Conservation (phyloP, 2,113 vertebrate species). For the Oncorhynchus nerka region DNA sequence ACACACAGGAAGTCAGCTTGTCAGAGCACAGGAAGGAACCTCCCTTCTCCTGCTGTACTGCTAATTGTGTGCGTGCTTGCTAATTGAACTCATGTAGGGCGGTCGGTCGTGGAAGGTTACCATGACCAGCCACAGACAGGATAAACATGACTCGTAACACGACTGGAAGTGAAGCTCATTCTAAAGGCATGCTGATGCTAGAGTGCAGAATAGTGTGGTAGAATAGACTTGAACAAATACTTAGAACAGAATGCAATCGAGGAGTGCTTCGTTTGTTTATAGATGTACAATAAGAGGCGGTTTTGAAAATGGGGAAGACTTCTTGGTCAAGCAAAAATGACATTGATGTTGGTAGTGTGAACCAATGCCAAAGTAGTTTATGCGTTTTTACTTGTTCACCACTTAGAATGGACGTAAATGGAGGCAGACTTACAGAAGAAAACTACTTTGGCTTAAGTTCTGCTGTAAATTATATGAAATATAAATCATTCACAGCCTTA, state of each 20-base stretch:
- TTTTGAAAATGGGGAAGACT: too few species aligned
- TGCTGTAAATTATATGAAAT: too few species aligned
- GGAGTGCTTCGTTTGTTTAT: too few species aligned
- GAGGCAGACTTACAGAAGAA: too few species aligned
- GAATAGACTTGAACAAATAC: too few species aligned
- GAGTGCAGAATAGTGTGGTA: constrained; percentile 13
- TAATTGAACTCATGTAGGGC: neutral
- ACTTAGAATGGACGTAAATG: too few species aligned
- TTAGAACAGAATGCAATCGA: too few species aligned
- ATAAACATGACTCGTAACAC: constrained; percentile 62
- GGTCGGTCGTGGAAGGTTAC: constrained; percentile 33
- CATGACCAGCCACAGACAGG: constrained; percentile 42
- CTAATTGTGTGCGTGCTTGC: constrained; percentile 22
- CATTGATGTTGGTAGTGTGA: neutral
- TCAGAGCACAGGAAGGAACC: constrained; percentile 72
- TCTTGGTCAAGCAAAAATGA: too few species aligned
- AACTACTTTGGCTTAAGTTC: too few species aligned
- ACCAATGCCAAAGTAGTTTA: neutral
- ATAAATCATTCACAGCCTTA: too few species aligned
- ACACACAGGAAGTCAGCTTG: constrained; percentile 62
- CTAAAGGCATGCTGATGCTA: constrained; percentile 22
- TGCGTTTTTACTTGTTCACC: too few species aligned
- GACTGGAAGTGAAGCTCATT: constrained; percentile 71
- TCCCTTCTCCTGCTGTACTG: constrained; percentile 54
- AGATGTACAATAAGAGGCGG: too few species aligned